Percentiles rank a stretch among this genome's conserved stretches.
Evolutionary conservation across 92 coral and sea anemone genomes (phyloP).

Genomic region (Zoanthus sansibaricus): DNA sequence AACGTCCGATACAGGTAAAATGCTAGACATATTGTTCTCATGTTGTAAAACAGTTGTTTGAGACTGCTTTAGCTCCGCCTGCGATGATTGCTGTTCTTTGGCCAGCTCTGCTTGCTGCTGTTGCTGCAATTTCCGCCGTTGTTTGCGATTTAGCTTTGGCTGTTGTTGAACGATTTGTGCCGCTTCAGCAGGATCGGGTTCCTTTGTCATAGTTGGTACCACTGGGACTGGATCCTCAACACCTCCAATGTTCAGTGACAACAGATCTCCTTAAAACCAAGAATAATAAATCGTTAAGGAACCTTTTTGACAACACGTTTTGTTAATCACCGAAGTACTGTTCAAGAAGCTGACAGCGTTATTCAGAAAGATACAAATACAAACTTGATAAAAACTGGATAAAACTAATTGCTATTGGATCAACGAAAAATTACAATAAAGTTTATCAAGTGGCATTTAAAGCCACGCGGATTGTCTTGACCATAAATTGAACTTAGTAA

Average conservation of each 20-base stretch:
- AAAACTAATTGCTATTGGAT: too few relatives aligned
- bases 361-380: too few relatives aligned
- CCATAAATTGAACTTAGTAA: too few relatives aligned
- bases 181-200: constrained; percentile 75
- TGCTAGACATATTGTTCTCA: constrained; percentile 16
- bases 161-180: constrained; percentile 70
- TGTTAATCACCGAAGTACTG: too few relatives aligned
- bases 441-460: too few relatives aligned
- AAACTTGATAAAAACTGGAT: too few relatives aligned
- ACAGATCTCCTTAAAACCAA: constrained; percentile 72
- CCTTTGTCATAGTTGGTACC: constrained; percentile 55
- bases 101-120: constrained; percentile 71
- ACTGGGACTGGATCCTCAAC: constrained; percentile 51
- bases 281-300: not conserved
- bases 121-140: constrained; percentile 85
- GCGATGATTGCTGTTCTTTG: constrained; percentile 44
- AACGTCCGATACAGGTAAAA: constrained; percentile 9
- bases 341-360: too few relatives aligned
- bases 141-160: constrained; percentile 92
- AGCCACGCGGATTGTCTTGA: too few relatives aligned
- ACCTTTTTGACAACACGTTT: not conserved
- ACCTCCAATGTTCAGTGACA: constrained; percentile 75
- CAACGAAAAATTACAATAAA: too few relatives aligned
- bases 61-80: constrained; percentile 48
- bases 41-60: constrained; percentile 49